Base-by-base conservation (phyloP, 53 echinoderm and acorn worm genomes). In the Zoroaster sp. region DNA sequence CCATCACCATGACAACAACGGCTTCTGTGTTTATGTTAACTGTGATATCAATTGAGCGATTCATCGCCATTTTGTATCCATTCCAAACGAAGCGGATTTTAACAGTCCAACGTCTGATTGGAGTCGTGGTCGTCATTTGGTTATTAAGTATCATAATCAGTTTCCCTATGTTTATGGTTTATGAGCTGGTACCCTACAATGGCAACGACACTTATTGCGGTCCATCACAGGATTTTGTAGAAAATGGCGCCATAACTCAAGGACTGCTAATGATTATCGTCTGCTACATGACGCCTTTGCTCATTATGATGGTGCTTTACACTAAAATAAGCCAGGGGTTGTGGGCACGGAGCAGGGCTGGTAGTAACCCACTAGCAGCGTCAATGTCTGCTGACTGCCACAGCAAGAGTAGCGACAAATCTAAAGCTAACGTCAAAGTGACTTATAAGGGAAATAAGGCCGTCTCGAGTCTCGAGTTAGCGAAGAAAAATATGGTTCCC, bases 11-110 rank as follows among this genome's bases (percentile, higher is more conserved):
- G 36, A 93, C 97, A 12, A 92, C 97, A 11, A 92, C 90, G 8
- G 92, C 95, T 0, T 97, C 97, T 2, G 93, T 97, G 12, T 59
- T 95, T 36, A 92, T 97, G 59, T 79, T 97, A 37, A 93, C 92
- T 12, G 95, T 93, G 36, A 97, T 97, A 18, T 93, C 97, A 5
- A 90, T 90, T 9, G 97, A 97, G 88, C 83, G 97, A 1, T 97
- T 91, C 79, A 95, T 97, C 79, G 97, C 95, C 13, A 97, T 97
- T 13, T 77, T 95, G 6, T 90, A 95, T 41, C 97, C 97, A 3
- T 91, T 97, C 31, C 93, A 95, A 52, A 91, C 93, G 3, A 86
- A 92, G 13, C 74, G 89, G 43, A 87, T 97, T 47, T 72, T 97
- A 11, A 97, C 97, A 11, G 90, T 91, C 1, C 82, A 77, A 28